Evolutionary conservation across 2,888 invertebrate genomes (phyloP).

Genomic region (Mesorhabditis sp.): DNA sequence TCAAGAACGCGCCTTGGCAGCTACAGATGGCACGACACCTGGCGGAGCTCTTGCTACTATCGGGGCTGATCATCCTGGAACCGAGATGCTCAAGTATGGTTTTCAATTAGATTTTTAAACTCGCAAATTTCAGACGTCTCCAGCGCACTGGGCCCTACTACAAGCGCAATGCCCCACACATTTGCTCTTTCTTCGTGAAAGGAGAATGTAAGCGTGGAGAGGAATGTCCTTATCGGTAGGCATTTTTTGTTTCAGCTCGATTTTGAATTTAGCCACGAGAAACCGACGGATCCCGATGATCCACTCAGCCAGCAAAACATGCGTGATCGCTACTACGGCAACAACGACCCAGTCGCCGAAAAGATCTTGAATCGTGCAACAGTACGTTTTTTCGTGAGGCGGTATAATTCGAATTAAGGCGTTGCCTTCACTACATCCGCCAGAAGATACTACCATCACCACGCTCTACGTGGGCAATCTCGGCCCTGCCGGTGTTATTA

Average conservation of each 20-base stretch:
- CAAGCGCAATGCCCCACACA: slow-evolving; percentile 87
- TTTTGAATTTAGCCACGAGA: slow-evolving; percentile 73
- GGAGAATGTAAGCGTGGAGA: slow-evolving; percentile 92
- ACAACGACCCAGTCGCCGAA: slow-evolving; percentile 92
- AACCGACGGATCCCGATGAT: slow-evolving; percentile 93
- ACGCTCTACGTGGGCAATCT: slow-evolving; percentile 95
- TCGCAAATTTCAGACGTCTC: slow-evolving; percentile 60
- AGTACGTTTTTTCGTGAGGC: slow-evolving; percentile 9
- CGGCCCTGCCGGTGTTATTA: slow-evolving; percentile 71
- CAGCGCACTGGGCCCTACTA: slow-evolving; percentile 91
- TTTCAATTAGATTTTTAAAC: background rate
- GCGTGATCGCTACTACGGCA: slow-evolving; percentile 85
- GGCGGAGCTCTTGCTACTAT: slow-evolving; percentile 65
- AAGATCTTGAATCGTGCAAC: slow-evolving; percentile 79
- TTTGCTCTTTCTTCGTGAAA: slow-evolving; percentile 97
- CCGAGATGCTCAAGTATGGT: background rate
- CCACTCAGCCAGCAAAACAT: slow-evolving; percentile 93
- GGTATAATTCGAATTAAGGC: slow-evolving; percentile 65
- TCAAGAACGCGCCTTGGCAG: slow-evolving; percentile 57
- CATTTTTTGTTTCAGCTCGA: background rate
- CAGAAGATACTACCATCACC: slow-evolving; percentile 91
- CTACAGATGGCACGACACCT: slow-evolving; percentile 61
- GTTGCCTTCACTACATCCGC: slow-evolving; percentile 88
- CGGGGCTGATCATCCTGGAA: slow-evolving; percentile 65
- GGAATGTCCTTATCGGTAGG: slow-evolving; percentile 80